Base-by-base conservation (phyloP, 2,888 invertebrate genomes). In the Diaperis boleti region DNA sequence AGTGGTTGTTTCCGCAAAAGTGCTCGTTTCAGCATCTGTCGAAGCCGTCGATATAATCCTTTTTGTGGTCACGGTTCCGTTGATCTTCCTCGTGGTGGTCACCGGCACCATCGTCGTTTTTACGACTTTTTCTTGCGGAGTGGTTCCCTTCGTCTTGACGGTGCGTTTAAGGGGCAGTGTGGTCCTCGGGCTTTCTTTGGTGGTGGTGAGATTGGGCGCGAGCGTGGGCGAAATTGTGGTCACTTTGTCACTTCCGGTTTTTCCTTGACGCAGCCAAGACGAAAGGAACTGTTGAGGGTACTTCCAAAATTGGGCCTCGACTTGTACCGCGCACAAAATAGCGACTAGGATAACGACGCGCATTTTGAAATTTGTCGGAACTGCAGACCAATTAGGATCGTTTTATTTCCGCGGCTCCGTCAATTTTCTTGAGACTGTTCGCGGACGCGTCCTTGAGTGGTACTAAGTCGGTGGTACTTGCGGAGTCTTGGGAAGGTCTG, bases 1-100 rank as follows among this genome's bases (percentile, higher is more conserved):
- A 79, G 84, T 82, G 64, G 86, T 86, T 45, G 85, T 84, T 69
- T 86, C 87, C 70, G 83, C 83, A 59, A 85, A 83, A 42, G 86
- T 76, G 61, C 76, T 78, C 14, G 69, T 64, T 60, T 75, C 71
- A 14, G 71, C 68, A n/a, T 52, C 33, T 11, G 42, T 6, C 13
- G 33, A 57, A 7, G 47, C 15, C 8, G 49, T 49, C 1, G 37
- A 20, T 3, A 35, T 14, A 15, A 56, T 33, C 37, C 10, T 68
- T 10, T 67, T 66, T 13, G 73, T 72, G 15, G 69, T 73, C 8
- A 65, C 2, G 11, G 41, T 55, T 1, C 15, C 29, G 33, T 37
- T 55, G 20, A 33, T 13, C 22, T 68, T 31, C 57, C 65, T 10
- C 13, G 55, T 52, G 45, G 54, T 26, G 14, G 54, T 35, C 5